A percentile compares a stretch with the other conserved stretches of the same genome.
Evolutionary conservation across 1,140 invertebrate species (phyloP).

Genomic region (Drosophila pruinosa): DNA sequence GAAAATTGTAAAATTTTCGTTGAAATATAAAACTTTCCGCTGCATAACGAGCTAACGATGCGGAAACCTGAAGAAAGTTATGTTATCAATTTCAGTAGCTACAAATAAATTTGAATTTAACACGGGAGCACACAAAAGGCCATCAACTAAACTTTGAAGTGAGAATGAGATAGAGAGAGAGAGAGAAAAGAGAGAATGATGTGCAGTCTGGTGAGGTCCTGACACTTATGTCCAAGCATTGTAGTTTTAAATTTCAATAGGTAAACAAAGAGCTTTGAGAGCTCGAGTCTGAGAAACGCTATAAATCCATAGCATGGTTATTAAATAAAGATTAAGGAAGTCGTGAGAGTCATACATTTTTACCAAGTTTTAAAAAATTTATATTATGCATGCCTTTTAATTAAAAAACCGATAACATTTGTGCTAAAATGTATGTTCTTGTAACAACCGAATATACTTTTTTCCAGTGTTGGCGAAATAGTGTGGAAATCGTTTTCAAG

Average conservation of each 20-base stretch:
- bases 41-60: slow-evolving; percentile 82
- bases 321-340: slow-evolving; percentile 5
- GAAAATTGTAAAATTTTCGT: slow-evolving; percentile 68
- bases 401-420: too few species aligned
- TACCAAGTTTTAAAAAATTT: background rate
- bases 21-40: slow-evolving; percentile 82
- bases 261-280: slow-evolving; percentile 15
- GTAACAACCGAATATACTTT: background rate
- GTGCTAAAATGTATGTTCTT: background rate
- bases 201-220: slow-evolving; percentile 9
- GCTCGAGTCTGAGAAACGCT: background rate
- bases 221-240: slow-evolving; percentile 3
- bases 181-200: slow-evolving; percentile 19
- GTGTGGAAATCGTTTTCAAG: slow-evolving; percentile 9
- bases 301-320: slow-evolving; percentile 13
- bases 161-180: background rate
- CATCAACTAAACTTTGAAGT: slow-evolving; percentile 16
- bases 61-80: slow-evolving; percentile 82
- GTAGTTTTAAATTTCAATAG: slow-evolving; percentile 27
- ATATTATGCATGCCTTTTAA: background rate
- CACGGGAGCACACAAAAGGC: slow-evolving; percentile 47
- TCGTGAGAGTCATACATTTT: slow-evolving; percentile 14
- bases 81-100: slow-evolving; percentile 82
- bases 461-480: background rate
- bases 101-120: slow-evolving; percentile 82